Evolutionary conservation across 2,797 vertebrate genomes (phyloP).

Genomic region (Oreonectes daqikongensis): DNA sequence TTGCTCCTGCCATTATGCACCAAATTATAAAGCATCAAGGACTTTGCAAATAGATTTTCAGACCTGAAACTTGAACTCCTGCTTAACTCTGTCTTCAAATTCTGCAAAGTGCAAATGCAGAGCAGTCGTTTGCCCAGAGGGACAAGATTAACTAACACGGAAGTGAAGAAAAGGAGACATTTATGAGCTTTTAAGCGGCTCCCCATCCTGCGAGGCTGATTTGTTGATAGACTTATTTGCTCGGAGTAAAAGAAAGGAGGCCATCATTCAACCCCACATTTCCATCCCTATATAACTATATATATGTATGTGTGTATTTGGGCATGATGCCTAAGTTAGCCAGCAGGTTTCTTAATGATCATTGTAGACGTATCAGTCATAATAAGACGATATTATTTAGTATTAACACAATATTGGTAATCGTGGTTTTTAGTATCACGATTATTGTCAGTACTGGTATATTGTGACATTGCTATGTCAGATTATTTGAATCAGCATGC

Average conservation of each 20-base stretch:
- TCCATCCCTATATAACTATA: slow-evolving; percentile 48
- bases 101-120: slow-evolving; percentile 57
- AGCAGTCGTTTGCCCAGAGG: slow-evolving; percentile 59
- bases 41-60: background rate
- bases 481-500: no score
- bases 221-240: slow-evolving; percentile 74
- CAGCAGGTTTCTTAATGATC: slow-evolving; percentile 62
- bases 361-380: background rate
- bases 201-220: slow-evolving; percentile 67
- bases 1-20: background rate
- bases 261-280: slow-evolving; percentile 75
- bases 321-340: slow-evolving; percentile 65
- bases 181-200: slow-evolving; percentile 74
- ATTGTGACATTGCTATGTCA: no score
- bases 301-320: slow-evolving; percentile 64
- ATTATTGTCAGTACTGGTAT: no score
- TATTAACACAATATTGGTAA: no score
- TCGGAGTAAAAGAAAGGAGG: slow-evolving; percentile 73
- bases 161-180: slow-evolving; percentile 74
- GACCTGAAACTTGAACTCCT: background rate
- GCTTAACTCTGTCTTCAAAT: slow-evolving; percentile 28
- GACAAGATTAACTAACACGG: slow-evolving; percentile 63
- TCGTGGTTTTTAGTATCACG: no score
- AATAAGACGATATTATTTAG: background rate
- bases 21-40: no score